A percentile compares a stretch with the other conserved stretches of the same genome.
These are phyloP conservation scores for Megastigmus dorsalis DNA, from an alignment of 2,888 invertebrate species.

Conservation along the genomic window DNA sequence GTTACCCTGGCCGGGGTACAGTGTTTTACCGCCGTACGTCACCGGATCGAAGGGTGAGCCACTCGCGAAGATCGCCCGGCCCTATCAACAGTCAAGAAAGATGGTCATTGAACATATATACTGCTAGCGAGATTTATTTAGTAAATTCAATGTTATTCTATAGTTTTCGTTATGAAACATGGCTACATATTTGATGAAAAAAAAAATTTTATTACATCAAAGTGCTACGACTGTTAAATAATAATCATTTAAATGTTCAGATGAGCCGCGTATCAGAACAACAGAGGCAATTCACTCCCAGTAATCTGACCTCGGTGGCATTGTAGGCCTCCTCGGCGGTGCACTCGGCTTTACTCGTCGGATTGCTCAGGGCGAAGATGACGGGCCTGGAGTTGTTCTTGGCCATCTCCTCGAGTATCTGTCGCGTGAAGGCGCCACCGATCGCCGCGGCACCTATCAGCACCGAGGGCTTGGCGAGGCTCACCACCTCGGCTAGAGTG, in stretches of 20 bases:
- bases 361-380: constrained; percentile 98
- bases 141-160: too few species aligned
- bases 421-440: constrained; percentile 93
- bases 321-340: constrained; percentile 98
- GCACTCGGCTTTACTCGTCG: constrained; percentile 98
- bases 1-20: constrained; percentile 96
- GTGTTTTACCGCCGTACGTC: constrained; percentile 85
- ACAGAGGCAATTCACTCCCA: too few species aligned
- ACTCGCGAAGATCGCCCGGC: constrained; percentile 94
- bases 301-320: constrained; percentile 85
- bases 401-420: constrained; percentile 91
- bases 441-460: constrained; percentile 97
- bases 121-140: too few species aligned
- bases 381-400: constrained; percentile 89
- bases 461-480: constrained; percentile 87
- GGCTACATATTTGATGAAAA: too few species aligned
- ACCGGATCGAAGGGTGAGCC: constrained; percentile 97
- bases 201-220: too few species aligned
- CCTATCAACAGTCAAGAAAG: constrained; percentile 76
- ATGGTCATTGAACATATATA: too few species aligned
- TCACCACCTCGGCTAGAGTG: constrained; percentile 88
- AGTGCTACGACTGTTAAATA: too few species aligned
- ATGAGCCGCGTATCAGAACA: too few species aligned
- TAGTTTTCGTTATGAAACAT: too few species aligned
- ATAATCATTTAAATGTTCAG: too few species aligned